Conservation (phyloP, 2,113 vertebrate species). For the Chauna torquata region DNA sequence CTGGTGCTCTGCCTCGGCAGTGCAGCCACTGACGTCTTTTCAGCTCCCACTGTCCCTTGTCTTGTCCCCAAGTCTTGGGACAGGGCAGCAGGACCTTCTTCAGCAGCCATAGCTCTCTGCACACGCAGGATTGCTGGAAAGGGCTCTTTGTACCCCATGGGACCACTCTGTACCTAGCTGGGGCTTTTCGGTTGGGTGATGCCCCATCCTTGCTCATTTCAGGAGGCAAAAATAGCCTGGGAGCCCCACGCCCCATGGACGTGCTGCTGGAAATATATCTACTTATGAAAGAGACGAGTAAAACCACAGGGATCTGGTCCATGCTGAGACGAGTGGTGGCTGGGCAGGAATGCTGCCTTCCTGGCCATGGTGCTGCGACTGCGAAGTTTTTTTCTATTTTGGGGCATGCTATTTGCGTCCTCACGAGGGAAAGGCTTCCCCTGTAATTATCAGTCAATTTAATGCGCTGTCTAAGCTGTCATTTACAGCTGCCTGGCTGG, state of each 20-base stretch:
- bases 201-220: not conserved
- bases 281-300: conserved; percentile 52
- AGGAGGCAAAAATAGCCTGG: not conserved
- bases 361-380: not conserved
- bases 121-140: not conserved
- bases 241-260: not conserved
- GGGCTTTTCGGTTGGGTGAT: not conserved
- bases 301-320: conserved; percentile 42
- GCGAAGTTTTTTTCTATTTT: conserved; percentile 13
- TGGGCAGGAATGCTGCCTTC: not conserved
- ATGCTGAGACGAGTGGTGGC: not conserved
- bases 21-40: too few species aligned
- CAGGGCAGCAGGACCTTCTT: not conserved
- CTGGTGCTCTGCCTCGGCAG: not conserved
- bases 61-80: not conserved
- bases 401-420: not conserved
- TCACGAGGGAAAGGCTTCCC: not conserved
- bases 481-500: not conserved
- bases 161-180: accelerated
- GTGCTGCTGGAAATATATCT: not conserved
- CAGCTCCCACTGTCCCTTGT: not conserved
- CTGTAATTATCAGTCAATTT: conserved; percentile 34
- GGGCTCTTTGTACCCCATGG: accelerated
- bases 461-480: not conserved
- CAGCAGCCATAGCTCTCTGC: not conserved